Evolutionary conservation across 2,797 vertebrate genomes (phyloP), one percentile per base, ranked within the genome.

Genomic region (Uromys caudimaculatus): DNA sequence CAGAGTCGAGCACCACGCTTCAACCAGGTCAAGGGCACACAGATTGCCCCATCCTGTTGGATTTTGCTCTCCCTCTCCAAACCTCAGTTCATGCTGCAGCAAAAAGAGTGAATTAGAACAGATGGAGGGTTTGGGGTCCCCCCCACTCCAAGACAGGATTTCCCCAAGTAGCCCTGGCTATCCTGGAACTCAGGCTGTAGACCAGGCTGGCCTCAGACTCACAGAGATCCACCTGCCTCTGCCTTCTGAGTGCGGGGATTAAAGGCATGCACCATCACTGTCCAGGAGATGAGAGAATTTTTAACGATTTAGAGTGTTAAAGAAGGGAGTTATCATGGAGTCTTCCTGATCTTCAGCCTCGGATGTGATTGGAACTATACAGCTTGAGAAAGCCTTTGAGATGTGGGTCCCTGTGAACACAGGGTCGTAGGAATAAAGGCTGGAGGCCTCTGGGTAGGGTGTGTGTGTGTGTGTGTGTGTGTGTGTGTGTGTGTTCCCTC

Each of bases 11-110:
- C 50, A 21, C 81, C 84, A n/a, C 0, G 8, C 64, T 88, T 91
- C 35, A 13, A 62, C 17, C 82, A 81, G 44, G 32, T 91, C 71
- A 62, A 79, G 79, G 64, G 27, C 87, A 79, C 54, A 69, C 16
- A 29, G 44, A 5, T 47, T 56, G 38, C 60, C 64, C 62, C 71
- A 82, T 19, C 41, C 27, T 75, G 50, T 58, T 29, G 29, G 16
- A 87, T 89, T 88, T 95, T 13, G 62, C 38, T 67, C 14, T 29
- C 9, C 54, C 38, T 71, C 44, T 94, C n/a, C 24, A 76, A 96
- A 87, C 71, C 75, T 89, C 47, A 78, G 71, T 91, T 95, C 95
- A 89, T 69, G 44, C 41, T 93, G 94, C 84, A 91, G 60, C 50
- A 60, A 86, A 75, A 89, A 82, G 58, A 85, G 17, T 44, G 17